phyloP scores from a whole-genome alignment of 2,113 vertebrate species.

The Anseranas semipalmata region DNA sequence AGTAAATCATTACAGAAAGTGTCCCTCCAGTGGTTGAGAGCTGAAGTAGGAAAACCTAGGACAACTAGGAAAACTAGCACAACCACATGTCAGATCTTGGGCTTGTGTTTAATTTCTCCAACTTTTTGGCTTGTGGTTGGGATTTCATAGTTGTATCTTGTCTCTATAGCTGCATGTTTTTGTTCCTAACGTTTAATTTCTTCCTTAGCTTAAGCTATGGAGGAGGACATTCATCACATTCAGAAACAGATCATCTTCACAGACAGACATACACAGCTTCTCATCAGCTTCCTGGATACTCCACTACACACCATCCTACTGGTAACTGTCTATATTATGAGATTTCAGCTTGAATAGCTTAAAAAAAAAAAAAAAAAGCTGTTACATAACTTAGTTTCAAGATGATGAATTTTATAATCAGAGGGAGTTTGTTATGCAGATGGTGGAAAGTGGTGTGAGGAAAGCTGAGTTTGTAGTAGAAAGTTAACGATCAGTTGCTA shows the following conservation, averaged over 20 bases:
- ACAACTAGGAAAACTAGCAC: background rate
- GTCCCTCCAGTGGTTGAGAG: background rate
- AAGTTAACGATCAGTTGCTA: background rate
- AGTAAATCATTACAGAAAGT: background rate
- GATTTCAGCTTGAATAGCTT: background rate
- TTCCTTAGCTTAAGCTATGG: slow-evolving; percentile 90
- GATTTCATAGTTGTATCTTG: background rate
- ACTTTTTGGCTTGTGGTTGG: background rate
- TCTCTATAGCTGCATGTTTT: background rate
- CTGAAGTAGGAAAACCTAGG: background rate
- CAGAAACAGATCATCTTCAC: slow-evolving; percentile 92
- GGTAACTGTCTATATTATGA: slow-evolving; percentile 75
- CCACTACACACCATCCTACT: slow-evolving; percentile 86
- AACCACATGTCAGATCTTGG: background rate
- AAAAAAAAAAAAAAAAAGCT: background rate
- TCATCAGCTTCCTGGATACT: slow-evolving; percentile 91
- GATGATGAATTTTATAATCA: background rate
- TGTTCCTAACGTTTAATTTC: slow-evolving; percentile 62
- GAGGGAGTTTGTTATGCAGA: background rate
- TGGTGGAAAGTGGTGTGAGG: background rate
- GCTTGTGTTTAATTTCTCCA: background rate
- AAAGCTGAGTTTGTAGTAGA: background rate
- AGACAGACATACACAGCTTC: slow-evolving; percentile 89
- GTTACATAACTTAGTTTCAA: background rate
- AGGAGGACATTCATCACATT: slow-evolving; percentile 84